Percentiles rank a stretch among this genome's conserved stretches.
These are phyloP conservation scores for Mnemiopsis leidyi DNA, from an alignment of 37 sponge, comb jelly and placozoan species.

Conservation along the genomic window DNA sequence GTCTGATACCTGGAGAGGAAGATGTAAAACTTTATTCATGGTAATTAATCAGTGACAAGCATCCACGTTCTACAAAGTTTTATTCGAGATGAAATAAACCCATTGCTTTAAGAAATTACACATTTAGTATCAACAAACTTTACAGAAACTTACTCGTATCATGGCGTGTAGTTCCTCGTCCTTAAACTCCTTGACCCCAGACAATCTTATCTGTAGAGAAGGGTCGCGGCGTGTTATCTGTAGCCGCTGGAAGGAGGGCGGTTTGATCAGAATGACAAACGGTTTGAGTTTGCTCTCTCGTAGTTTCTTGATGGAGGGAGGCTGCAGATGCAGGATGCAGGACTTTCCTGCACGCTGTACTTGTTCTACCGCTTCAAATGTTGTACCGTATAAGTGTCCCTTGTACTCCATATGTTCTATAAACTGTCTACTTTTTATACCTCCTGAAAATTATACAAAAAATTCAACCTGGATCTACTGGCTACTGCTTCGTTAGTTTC, in stretches of 20 bases:
- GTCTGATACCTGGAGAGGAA: constrained; percentile 38
- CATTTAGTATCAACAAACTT: too few relatives aligned
- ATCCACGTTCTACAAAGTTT: too few relatives aligned
- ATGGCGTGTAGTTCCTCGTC: constrained; percentile 36
- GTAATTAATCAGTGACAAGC: too few relatives aligned
- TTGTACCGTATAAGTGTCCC: constrained; percentile 53
- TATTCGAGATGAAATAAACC: too few relatives aligned
- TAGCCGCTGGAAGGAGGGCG: constrained; percentile 37
- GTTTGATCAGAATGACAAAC: constrained; percentile 32
- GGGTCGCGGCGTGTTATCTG: constrained; percentile 19
- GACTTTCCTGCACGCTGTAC: constrained; percentile 28
- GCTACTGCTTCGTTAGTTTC: too few relatives aligned
- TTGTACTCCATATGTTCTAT: constrained; percentile 64
- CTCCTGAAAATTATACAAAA: constrained; percentile 36
- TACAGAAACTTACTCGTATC: constrained; percentile 32
- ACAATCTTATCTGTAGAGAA: constrained; percentile 10
- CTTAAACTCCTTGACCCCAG: constrained; percentile 60
- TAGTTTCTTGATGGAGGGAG: background rate
- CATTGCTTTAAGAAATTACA: too few relatives aligned
- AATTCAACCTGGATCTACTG: too few relatives aligned
- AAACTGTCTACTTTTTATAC: constrained; percentile 53
- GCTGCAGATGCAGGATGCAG: constrained; percentile 51
- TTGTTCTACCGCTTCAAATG: constrained; percentile 59
- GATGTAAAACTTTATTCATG: background rate
- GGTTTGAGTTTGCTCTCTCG: constrained; percentile 53